Evolutionary conservation across 2,888 invertebrate genomes (phyloP).

Genomic region (Uloborus plumipes): DNA sequence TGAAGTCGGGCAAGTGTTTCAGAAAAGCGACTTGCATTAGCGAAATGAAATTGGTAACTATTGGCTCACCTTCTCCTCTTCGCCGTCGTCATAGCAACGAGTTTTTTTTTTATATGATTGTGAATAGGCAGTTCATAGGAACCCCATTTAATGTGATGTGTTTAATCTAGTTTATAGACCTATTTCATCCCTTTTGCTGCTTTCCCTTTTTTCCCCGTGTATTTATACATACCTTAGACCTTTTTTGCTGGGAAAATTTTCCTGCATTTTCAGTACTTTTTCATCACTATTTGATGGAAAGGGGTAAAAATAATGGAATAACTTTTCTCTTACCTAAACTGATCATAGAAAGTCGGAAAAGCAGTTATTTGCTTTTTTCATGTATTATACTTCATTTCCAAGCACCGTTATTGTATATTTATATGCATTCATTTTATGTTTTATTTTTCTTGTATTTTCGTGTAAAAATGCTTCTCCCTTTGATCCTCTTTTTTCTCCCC

Average conservation of each 20-base stretch:
- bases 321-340: constrained; percentile 9
- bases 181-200: constrained; percentile 14
- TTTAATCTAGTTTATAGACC: constrained; percentile 63
- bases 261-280: constrained; percentile 16
- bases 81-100: constrained; percentile 39
- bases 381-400: constrained; percentile 6
- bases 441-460: background rate
- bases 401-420: too few relatives aligned
- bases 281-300: constrained; percentile 46
- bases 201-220: constrained; percentile 1
- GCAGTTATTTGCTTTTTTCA: constrained; percentile 21
- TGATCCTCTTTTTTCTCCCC: background rate
- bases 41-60: constrained; percentile 60
- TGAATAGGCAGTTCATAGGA: constrained; percentile 38
- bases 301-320: constrained; percentile 48
- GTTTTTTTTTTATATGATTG: constrained; percentile 17
- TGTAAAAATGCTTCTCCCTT: too few relatives aligned
- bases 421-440: background rate
- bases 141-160: constrained; percentile 61
- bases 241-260: background rate
- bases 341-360: constrained; percentile 3
- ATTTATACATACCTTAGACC: background rate
- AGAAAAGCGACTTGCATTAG: constrained; percentile 56
- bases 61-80: constrained; percentile 26
- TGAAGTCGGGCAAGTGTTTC: constrained; percentile 47